Evolutionary conservation across 1,140 invertebrate species (phyloP).

Genomic region (Ceratosolen solmsi): DNA sequence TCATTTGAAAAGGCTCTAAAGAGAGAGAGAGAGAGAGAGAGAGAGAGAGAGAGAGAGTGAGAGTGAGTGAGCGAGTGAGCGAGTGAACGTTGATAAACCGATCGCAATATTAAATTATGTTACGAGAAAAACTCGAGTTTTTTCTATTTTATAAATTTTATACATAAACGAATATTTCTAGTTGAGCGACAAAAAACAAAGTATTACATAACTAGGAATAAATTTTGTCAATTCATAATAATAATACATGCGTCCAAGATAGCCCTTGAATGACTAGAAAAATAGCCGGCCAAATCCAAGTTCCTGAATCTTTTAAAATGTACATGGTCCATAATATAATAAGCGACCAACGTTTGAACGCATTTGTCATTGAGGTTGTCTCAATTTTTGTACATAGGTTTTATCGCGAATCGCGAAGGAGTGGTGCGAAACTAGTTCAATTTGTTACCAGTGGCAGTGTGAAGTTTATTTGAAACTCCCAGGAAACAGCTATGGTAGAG

Average conservation of each 20-base stretch:
- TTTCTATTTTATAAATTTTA: slow-evolving; percentile 49
- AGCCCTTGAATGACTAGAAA: slow-evolving; percentile 48
- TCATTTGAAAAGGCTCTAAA: slow-evolving; percentile 34
- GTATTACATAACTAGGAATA: slow-evolving; percentile 51
- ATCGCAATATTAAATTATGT: slow-evolving; percentile 49
- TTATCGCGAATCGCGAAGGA: slow-evolving; percentile 59
- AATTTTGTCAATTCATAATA: slow-evolving; percentile 48
- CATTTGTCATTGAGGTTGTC: slow-evolving; percentile 60
- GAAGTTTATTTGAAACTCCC: slow-evolving; percentile 53
- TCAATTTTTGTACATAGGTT: slow-evolving; percentile 64
- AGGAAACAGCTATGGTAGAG: slow-evolving; percentile 46
- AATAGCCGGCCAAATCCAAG: slow-evolving; percentile 59
- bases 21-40: background rate
- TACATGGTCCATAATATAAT: slow-evolving; percentile 56
- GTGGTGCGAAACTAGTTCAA: slow-evolving; percentile 68
- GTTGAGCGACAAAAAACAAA: slow-evolving; percentile 51
- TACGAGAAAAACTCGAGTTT: slow-evolving; percentile 49
- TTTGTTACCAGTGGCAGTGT: slow-evolving; percentile 67
- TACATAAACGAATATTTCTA: slow-evolving; percentile 54
- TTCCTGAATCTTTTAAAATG: slow-evolving; percentile 58
- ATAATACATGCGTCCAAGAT: slow-evolving; percentile 15
- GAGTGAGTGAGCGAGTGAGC: background rate
- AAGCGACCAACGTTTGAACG: slow-evolving; percentile 54
- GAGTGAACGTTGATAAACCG: slow-evolving; percentile 22
- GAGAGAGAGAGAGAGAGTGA: background rate